phyloP scores from a whole-genome alignment of 1,140 invertebrate genomes.

The Drosophila insularis region DNA sequence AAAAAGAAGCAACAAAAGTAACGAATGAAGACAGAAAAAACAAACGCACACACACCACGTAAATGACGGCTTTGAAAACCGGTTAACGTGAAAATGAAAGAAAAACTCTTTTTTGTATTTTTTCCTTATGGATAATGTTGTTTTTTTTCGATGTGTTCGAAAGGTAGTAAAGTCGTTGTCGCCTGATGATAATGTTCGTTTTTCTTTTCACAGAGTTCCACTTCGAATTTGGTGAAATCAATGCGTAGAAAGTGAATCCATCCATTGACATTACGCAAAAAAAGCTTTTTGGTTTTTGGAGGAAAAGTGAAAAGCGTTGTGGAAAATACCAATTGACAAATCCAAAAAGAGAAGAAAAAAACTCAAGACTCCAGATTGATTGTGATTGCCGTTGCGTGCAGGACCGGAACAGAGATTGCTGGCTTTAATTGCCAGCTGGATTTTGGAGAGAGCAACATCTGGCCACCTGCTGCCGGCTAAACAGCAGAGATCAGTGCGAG shows the following conservation, averaged over 20 bases:
- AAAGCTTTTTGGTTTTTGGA: slow-evolving; percentile 33
- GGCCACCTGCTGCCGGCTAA: slow-evolving; percentile 36
- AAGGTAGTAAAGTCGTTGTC: slow-evolving; percentile 15
- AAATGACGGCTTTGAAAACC: slow-evolving; percentile 47
- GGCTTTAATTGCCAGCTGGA: slow-evolving; percentile 15
- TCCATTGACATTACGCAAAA: slow-evolving; percentile 52
- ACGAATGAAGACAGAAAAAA: slow-evolving; percentile 16
- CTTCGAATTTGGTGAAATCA: slow-evolving; percentile 74
- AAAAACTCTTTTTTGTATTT: slow-evolving; percentile 51
- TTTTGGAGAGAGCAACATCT: slow-evolving; percentile 28
- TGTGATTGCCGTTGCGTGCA: slow-evolving; percentile 26
- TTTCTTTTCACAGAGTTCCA: slow-evolving; percentile 60
- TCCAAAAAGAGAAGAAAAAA: slow-evolving; percentile 32
- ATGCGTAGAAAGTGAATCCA: slow-evolving; percentile 77
- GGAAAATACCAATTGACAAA: slow-evolving; percentile 32
- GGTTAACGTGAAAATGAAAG: slow-evolving; percentile 72
- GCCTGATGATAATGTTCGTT: slow-evolving; percentile 42
- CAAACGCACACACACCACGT: not conserved
- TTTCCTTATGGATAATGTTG: slow-evolving; percentile 9
- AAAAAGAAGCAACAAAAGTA: slow-evolving; percentile 19
- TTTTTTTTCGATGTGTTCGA: slow-evolving; percentile 8
- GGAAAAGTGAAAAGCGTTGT: slow-evolving; percentile 59
- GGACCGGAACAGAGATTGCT: not conserved
- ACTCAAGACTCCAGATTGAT: slow-evolving; percentile 13
- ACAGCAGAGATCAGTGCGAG: slow-evolving; percentile 45